These are phyloP conservation scores for Endomychus coccineus DNA, from an alignment of 2,888 invertebrate species.

Conservation along the genomic window DNA sequence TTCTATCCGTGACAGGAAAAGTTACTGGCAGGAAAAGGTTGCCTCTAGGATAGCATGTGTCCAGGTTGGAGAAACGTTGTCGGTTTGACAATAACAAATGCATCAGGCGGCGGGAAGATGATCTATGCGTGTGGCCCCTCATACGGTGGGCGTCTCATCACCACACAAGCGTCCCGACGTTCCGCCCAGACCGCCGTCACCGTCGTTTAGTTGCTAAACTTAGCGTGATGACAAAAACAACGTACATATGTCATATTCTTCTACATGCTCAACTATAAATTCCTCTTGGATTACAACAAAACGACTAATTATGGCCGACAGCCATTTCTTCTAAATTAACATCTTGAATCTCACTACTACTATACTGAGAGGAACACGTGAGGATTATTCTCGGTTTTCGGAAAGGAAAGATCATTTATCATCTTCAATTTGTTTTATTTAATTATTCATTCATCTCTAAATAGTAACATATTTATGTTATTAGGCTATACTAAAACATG, in stretches of 20 bases:
- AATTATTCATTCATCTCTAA: too few relatives aligned
- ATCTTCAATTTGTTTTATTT: too few relatives aligned
- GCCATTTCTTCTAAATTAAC: conserved; percentile 15
- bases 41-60: too few relatives aligned
- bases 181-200: conserved; percentile 16
- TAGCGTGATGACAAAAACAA: conserved; percentile 33
- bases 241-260: conserved; percentile 26
- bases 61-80: too few relatives aligned
- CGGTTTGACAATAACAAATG: conserved; percentile 15
- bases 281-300: conserved; percentile 20
- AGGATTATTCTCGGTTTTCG: too few relatives aligned
- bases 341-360: too few relatives aligned
- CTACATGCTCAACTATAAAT: conserved; percentile 25
- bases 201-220: conserved; percentile 35
- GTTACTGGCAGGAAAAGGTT: too few relatives aligned
- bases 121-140: conserved; percentile 36
- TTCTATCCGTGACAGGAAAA: too few relatives aligned
- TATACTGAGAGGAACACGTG: too few relatives aligned
- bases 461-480: too few relatives aligned
- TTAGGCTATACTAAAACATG: too few relatives aligned
- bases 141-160: conserved; percentile 28
- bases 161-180: conserved; percentile 18
- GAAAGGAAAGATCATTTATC: too few relatives aligned
- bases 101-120: conserved; percentile 21
- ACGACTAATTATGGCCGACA: conserved; percentile 19